phyloP scores from a whole-genome alignment of 2,797 vertebrate genomes.

The Micromesistius poutassou region DNA sequence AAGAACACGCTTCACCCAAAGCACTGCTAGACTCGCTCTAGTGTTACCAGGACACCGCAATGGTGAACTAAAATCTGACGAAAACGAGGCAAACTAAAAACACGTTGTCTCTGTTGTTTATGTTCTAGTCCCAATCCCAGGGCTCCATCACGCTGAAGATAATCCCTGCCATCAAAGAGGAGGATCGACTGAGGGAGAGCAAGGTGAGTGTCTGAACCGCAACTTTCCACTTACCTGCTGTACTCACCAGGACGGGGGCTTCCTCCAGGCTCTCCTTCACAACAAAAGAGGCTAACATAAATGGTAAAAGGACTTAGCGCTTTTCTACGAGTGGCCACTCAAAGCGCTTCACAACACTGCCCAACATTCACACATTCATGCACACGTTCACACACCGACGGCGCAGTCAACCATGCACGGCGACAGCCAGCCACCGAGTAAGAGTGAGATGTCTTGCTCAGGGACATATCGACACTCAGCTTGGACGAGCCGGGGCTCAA shows the following conservation, averaged over 20 bases:
- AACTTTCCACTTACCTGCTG: neutral
- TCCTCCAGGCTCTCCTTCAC: neutral
- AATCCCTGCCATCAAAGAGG: conserved; percentile 91
- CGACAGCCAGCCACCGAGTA: too few relatives aligned
- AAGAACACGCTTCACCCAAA: neutral
- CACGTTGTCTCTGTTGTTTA: conserved; percentile 27
- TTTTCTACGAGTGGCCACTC: too few relatives aligned
- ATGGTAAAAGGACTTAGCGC: too few relatives aligned
- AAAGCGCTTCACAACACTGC: too few relatives aligned
- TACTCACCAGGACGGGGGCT: neutral
- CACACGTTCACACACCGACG: too few relatives aligned
- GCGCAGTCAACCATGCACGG: too few relatives aligned
- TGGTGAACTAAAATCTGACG: neutral
- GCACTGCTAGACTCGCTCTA: neutral
- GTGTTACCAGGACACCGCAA: neutral
- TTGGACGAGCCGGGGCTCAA: too few relatives aligned
- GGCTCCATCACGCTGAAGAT: conserved; percentile 96
- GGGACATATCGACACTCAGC: too few relatives aligned
- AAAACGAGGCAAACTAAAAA: neutral
- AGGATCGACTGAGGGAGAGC: conserved; percentile 86
- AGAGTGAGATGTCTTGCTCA: too few relatives aligned
- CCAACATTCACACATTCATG: too few relatives aligned
- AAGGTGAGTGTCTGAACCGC: conserved; percentile 73
- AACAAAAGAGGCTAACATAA: neutral
- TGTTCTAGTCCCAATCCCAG: conserved; percentile 88